Evolutionary conservation across 2,888 invertebrate species (phyloP).

Genomic region (Orchestes rusci): DNA sequence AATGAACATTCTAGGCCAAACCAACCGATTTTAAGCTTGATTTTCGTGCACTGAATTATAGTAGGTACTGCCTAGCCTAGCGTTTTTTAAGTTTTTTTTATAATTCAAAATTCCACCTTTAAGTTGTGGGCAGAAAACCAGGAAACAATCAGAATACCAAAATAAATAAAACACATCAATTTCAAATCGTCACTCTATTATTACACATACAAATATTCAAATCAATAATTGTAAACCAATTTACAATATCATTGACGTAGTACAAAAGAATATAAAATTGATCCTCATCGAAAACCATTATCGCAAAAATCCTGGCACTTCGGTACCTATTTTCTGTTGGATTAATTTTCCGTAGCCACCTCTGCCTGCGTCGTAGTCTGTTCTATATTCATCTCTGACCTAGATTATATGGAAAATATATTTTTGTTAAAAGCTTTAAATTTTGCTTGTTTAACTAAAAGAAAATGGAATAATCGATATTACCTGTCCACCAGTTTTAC

Average conservation of each 20-base stretch:
- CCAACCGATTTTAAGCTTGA: no score
- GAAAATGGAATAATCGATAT: no score
- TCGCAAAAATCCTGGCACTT: constrained; percentile 40
- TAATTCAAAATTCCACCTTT: no score
- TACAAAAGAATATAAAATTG: not conserved
- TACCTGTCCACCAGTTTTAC: constrained; percentile 97
- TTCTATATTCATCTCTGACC: constrained; percentile 97
- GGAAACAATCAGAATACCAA: no score
- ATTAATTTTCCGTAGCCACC: constrained; percentile 96
- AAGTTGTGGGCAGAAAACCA: no score
- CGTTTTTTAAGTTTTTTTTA: no score
- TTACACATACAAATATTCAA: not conserved
- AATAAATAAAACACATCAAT: not conserved
- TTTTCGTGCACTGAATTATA: no score
- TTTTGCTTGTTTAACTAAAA: no score
- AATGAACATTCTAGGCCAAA: no score
- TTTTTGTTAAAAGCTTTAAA: no score
- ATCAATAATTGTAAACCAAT: not conserved
- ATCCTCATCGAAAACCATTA: constrained; percentile 31
- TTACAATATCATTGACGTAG: not conserved
- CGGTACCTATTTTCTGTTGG: constrained; percentile 67
- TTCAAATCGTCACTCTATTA: not conserved
- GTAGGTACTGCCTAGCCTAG: no score
- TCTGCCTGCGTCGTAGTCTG: constrained; percentile 92
- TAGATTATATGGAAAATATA: no score